Base-by-base conservation (phyloP, 1,140 invertebrate species). In the Apis dorsata region DNA sequence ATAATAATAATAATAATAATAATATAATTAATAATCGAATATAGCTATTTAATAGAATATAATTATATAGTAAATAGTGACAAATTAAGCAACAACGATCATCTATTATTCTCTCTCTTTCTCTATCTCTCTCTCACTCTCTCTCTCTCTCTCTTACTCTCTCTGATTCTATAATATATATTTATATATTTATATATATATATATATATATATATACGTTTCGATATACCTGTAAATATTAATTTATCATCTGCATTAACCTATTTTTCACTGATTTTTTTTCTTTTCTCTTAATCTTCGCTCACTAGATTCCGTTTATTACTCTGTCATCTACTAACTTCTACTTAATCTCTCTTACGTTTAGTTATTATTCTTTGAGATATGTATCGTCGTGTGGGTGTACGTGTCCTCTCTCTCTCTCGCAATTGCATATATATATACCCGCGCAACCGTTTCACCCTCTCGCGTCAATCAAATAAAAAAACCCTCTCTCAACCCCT, bases 321-420 rank as follows among this genome's bases (percentile, higher is more conserved):
- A 80, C 55, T 85, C 86, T 82, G 84, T 75, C 85, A 68, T 83
- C 69, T 87, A 83, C 83, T 88, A 85, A 88, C 89, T 78, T 90
- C 76, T 91, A 86, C n/a, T 44, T 89, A 93, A 92, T 93, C 86
- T 85, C 86, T 83, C 92, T 93, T 94, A 94, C 75, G 84, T 91
- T 92, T 94, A 94, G 82, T 94, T 94, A 94, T 94, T 94, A 94
- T 94, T 93, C 91, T 94, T 92, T 93, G 92, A 93, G 93, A 94
- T 94, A 94, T 94, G 93, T 94, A 94, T 94, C 93, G 93, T 94
- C 93, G 91, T 93, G 89, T 93, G 88, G 79, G 79, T 89, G 73
- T 89, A 84, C 78, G 85, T 84, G 68, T 80, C 62, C 66, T 79
- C 66, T 79, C 66, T 79, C 66, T 79, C 79, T 74, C 55, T 73